phyloP scores from a whole-genome alignment of 30 jellyfish, hydroid and myxozoan species.

The Mastigias papua region DNA sequence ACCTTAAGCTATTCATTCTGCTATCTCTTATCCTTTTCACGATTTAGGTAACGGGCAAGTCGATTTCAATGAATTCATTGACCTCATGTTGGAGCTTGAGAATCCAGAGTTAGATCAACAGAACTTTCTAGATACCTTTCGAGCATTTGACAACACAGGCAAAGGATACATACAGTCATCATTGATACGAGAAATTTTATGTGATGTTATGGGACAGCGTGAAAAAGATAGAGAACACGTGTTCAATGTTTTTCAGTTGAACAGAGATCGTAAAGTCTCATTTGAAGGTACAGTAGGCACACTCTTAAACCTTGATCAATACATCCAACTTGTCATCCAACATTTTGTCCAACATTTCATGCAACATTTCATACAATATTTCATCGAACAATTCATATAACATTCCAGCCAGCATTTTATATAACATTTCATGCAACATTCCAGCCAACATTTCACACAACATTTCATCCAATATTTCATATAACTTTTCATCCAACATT shows the following conservation, averaged over 20 bases:
- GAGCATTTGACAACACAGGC: conserved; percentile 66
- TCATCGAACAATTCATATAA: no score
- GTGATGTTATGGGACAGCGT: conserved; percentile 57
- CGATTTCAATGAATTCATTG: conserved; percentile 77
- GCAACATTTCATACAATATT: no score
- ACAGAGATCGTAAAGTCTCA: conserved; percentile 39
- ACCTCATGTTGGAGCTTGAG: conserved; percentile 65
- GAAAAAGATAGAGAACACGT: conserved; percentile 51
- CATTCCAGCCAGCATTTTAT: no score
- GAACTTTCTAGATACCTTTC: conserved; percentile 43
- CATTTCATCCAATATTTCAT: no score
- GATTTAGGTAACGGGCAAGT: conserved; percentile 75
- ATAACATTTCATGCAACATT: no score
- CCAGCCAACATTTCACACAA: no score
- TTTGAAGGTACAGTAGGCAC: conserved; percentile 40
- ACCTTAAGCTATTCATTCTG: no score
- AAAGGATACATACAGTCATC: conserved; percentile 60
- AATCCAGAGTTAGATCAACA: conserved; percentile 49
- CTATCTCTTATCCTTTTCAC: neutral
- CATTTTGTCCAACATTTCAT: no score
- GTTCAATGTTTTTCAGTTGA: conserved; percentile 40
- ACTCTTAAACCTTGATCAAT: no score
- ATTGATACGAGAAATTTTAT: conserved; percentile 32
- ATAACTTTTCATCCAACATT: no score
- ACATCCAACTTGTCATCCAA: no score